These are phyloP conservation scores for Miniopterus natalensis DNA, from an alignment of 2,113 vertebrate genomes.

Conservation along the genomic window DNA sequence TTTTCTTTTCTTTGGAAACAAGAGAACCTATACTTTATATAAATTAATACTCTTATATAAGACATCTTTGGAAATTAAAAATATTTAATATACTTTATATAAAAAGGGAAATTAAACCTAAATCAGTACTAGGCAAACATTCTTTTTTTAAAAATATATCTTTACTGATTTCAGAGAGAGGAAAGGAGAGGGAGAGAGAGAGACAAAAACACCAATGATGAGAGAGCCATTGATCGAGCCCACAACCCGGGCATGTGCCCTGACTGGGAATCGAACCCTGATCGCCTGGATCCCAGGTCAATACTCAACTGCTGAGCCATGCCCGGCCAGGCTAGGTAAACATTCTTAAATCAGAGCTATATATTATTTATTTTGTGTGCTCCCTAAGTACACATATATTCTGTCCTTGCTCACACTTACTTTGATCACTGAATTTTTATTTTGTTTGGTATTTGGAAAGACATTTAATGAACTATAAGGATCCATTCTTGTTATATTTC, in stretches of 20 bases:
- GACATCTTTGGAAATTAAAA: not conserved
- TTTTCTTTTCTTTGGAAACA: not conserved
- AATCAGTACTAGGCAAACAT: not conserved
- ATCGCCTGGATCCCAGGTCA: no score
- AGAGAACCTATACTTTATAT: not conserved
- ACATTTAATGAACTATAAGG: not conserved
- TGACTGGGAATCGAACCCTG: no score
- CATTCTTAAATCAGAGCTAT: not conserved
- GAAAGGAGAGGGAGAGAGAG: no score
- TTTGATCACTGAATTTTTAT: not conserved
- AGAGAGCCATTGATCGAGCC: no score
- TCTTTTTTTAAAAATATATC: no score
- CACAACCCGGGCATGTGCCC: no score
- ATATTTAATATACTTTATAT: not conserved
- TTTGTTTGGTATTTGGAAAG: not conserved
- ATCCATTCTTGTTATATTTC: not conserved
- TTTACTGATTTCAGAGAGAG: no score
- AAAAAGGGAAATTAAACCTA: conserved; percentile 18
- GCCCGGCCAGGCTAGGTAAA: no score
- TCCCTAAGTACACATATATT: not conserved
- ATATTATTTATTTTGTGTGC: not conserved
- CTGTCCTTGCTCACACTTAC: not conserved
- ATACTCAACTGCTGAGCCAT: no score
- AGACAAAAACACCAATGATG: no score
- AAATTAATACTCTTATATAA: not conserved